Base-by-base conservation (phyloP, 2,888 invertebrate genomes). In the Drosophila neutralis region DNA sequence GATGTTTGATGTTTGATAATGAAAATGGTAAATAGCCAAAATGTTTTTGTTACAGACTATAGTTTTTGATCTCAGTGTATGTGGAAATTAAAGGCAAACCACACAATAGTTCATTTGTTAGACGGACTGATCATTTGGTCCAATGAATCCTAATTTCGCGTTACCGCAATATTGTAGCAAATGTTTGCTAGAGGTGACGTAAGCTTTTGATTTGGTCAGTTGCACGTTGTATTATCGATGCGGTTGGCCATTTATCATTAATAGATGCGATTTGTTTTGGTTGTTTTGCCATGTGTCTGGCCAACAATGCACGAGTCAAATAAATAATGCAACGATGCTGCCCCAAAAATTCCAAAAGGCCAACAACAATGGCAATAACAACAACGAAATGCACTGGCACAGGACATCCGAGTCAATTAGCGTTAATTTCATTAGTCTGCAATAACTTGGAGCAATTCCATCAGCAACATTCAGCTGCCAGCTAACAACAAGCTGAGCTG, bases 371-470 rank as follows among this genome's bases (percentile, higher is more conserved):
- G 8, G 27, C 36, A 48, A 40, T 40, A 24, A 11, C 7, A 29
- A 38, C 40, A 36, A 35, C 13, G 49, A 31, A 5, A n/a, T 18
- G 49, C 33, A 24, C 53, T 70, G 36, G 66, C 78, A 35, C 56
- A 51, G 67, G 66, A 70, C 74, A 82, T 75, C 82, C 76, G 82
- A 86, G 90, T 82, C 87, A 87, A 89, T 87, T 87, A 87, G 90
- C 69, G 83, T 76, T 87, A 87, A 87, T 89, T 87, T 89, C 87
- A 87, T 87, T 89, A 87, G 89, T 62, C 80, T 73, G 88, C 86
- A 85, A 89, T 87, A 87, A 89, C 89, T 87, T 78, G 83, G 76
- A 80, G 84, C 84, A 82, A 83, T 89, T 81, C 67, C 79, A 81
- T 77, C 84, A 83, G 84, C 75, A 71, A 49, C 81, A 66, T 69